Base-by-base conservation (phyloP, 1,140 invertebrate genomes). In the Dreissena polymorpha region DNA sequence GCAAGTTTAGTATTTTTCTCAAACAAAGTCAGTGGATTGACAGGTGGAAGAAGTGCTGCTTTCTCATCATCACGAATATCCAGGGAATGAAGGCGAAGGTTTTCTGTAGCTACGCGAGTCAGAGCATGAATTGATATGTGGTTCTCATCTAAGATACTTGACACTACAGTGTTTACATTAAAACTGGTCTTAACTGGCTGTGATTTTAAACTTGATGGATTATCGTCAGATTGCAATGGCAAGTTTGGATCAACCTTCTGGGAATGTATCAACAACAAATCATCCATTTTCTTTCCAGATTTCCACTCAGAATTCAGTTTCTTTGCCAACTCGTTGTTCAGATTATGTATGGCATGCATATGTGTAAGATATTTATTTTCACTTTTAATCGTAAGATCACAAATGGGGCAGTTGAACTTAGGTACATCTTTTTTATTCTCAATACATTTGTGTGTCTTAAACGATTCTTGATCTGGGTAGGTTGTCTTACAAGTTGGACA, bases 101-200 rank as follows among this genome's bases (percentile, higher is more conserved):
- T 82, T 64, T 82, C 79, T 53, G 79, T 82, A 16, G 79, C 79
- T 53, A 74, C 79, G 27, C 79, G 49, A 7, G 79, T 82, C 50
- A 82, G 49, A 3, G 69, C 70, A 67, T 21, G 73, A 27, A 82
- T 65, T 16, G 79, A 39, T 5, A 23, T 16, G 12, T 72, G 25
- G 18, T 72, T 51, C 16, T 72, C 70, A 49, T 49, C 70, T 18
- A 72, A n/a, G 3, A 80, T 70, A 49, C 53, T 67, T 14, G 76
- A 51, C 12, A 72, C 70, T 51, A 72, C 70, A 10, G 27, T 27
- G 18, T 51, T 51, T 2, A 72, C 70, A 72, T 51, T 29, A 51
- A 18, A 72, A 51, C 49, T 49, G 50, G 27, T n/a, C 23, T 18
- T 16, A 2, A 72, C 49, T 18, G 70, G 49, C 16, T 16, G 49